Evolutionary conservation across 2,113 vertebrate species (phyloP).

Genomic region (Erpornis zantholeuca): DNA sequence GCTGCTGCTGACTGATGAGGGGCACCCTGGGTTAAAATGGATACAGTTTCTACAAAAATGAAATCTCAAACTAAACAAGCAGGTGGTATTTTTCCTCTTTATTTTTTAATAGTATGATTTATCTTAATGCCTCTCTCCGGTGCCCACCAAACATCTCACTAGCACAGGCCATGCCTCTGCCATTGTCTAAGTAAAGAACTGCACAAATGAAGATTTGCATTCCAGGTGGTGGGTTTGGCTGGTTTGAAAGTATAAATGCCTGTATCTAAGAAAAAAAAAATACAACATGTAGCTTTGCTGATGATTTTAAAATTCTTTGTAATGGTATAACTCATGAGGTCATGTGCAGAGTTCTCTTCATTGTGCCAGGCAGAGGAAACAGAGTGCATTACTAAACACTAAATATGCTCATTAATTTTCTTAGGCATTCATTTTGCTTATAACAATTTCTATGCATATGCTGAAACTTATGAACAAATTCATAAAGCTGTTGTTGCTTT

Average conservation of each 20-base stretch:
- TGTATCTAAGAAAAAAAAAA: background rate
- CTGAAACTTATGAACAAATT: background rate
- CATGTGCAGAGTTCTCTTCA: background rate
- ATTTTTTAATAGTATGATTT: background rate
- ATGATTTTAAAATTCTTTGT: background rate
- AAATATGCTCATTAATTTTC: slow-evolving; percentile 28
- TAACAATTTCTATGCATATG: background rate
- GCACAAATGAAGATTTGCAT: background rate
- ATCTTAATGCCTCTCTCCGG: background rate
- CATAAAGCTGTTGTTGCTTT: background rate
- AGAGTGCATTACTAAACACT: background rate
- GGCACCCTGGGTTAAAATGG: background rate
- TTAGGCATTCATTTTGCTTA: background rate
- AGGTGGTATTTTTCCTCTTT: background rate
- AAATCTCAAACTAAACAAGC: background rate
- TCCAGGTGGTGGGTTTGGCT: background rate
- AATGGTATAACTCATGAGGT: background rate
- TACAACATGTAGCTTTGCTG: background rate
- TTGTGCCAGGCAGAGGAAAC: background rate
- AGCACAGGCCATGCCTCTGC: background rate
- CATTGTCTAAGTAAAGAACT: background rate
- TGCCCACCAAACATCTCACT: background rate
- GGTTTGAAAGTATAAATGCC: background rate
- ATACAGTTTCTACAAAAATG: background rate
- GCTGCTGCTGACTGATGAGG: background rate